phyloP scores from a whole-genome alignment of 2,113 vertebrate genomes.

The Nothobranchius kuhntae region DNA sequence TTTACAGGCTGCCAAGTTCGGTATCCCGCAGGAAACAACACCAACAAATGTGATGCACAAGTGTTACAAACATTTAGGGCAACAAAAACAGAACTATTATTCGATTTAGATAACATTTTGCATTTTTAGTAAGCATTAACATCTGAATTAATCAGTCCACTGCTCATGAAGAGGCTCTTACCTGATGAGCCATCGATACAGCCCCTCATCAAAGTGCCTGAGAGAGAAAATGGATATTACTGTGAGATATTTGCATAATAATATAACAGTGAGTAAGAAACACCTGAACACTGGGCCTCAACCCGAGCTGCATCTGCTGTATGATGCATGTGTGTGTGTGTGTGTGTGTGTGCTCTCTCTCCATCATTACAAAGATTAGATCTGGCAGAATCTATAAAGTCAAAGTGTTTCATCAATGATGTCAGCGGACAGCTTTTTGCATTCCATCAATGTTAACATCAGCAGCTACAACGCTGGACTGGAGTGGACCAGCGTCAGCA shows the following conservation, averaged over 20 bases:
- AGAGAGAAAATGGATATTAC: constrained; percentile 39
- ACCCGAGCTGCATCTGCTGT: constrained; percentile 13
- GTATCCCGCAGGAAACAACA: constrained; percentile 39
- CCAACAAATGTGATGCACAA: constrained; percentile 12
- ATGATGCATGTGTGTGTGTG: constrained; percentile 16
- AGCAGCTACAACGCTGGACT: constrained; percentile 45
- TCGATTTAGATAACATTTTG: constrained; percentile 33
- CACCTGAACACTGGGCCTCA: constrained; percentile 52
- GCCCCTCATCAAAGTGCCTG: constrained; percentile 83
- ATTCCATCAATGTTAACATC: constrained; percentile 65
- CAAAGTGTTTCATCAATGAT: constrained; percentile 36
- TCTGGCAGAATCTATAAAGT: constrained; percentile 40
- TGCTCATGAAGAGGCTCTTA: constrained; percentile 63
- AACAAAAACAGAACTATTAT: constrained; percentile 9
- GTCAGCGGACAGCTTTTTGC: constrained; percentile 59
- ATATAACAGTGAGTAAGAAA: constrained; percentile 41
- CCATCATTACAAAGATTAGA: constrained; percentile 55
- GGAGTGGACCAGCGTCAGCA: constrained; percentile 62
- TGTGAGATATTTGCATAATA: constrained; percentile 64
- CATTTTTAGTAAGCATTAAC: constrained; percentile 44
- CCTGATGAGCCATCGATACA: constrained; percentile 84
- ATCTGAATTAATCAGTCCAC: constrained; percentile 51
- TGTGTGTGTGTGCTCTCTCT: constrained; percentile 20
- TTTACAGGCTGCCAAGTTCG: constrained; percentile 43
- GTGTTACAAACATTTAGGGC: constrained; percentile 4